phyloP scores from a whole-genome alignment of 2,888 invertebrate genomes.

The Cerastis rubricosa region DNA sequence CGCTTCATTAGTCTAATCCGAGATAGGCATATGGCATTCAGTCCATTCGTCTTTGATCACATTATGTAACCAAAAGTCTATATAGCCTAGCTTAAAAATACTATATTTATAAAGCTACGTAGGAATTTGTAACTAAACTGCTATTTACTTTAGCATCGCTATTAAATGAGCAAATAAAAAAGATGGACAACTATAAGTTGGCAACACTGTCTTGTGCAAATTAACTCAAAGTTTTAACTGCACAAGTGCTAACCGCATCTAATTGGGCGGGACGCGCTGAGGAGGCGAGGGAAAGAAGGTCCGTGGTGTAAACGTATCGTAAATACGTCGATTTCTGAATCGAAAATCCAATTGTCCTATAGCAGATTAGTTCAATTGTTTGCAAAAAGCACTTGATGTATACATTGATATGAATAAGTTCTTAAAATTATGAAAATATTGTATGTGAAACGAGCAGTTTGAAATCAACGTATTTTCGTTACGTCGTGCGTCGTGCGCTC shows the following conservation, averaged over 20 bases:
- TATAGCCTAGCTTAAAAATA: not conserved
- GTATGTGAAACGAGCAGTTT: no score
- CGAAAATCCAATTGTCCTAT: no score
- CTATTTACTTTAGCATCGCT: conserved; percentile 33
- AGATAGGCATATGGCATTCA: not conserved
- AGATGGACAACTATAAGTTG: conserved; percentile 48
- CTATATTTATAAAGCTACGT: not conserved
- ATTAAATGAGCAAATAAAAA: conserved; percentile 39
- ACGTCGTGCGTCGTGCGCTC: no score
- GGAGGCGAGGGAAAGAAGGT: conserved; percentile 18
- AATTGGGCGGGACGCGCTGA: conserved; percentile 42
- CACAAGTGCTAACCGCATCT: conserved; percentile 62
- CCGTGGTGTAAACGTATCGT: no score
- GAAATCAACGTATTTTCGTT: no score
- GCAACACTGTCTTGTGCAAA: conserved; percentile 60
- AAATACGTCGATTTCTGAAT: no score
- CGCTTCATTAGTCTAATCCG: not conserved
- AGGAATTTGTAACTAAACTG: conserved; percentile 1
- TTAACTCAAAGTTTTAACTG: conserved; percentile 61
- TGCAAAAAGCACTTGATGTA: no score
- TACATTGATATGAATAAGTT: no score
- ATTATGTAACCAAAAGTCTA: not conserved
- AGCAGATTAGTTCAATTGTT: no score
- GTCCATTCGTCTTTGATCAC: not conserved
- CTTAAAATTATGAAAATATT: no score